Base-by-base conservation (phyloP, 2,888 invertebrate genomes). In the Empis livida region DNA sequence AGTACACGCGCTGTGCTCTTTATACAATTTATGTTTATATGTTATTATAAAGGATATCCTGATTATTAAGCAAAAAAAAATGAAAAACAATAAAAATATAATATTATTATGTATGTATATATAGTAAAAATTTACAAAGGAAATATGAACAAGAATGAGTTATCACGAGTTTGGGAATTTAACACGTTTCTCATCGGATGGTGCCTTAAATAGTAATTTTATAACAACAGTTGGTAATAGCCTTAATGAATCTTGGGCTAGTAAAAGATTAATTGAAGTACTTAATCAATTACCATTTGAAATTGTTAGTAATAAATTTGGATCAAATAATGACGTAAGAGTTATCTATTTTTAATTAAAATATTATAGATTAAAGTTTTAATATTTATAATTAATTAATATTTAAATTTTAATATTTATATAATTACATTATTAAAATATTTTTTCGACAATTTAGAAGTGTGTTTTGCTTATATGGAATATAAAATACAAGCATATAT, bases 231-330 rank as follows among this genome's bases (percentile, higher is more conserved):
- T 5, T 9, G 8, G 5, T 4, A 20, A 3, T 8, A 35, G 5
- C 9, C 5, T 74, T 46, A 73, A 73, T 57, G 73, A 73, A 50
- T 75, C 77, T 23, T 79, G 79, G 79, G 74, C 76, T 42, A 74
- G 74, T n/a, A 70, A 71, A 57, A 72, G 72, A 47, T 64, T 74
- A 44, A 61, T 72, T 54, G 70, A 73, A 52, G 71, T 71, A n/a
- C 57, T 73, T 8, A 62, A 64, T 52, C 61, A 67, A 43, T 56
- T 69, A 30, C 57, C 59, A 47, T 57, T 54, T 55, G 49, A 44
- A 38, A 20, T n/a, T 17, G 17, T 5, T 38, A 16, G 10, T 23
- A 27, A 27, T 38, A 56, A 55, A 52, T 57, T 55, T 41, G 57
- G 51, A 43, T 56, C 57, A 43, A 56, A 60, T 16, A 50, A 56